phyloP scores from a whole-genome alignment of 1,140 invertebrate species.

The Zaprionus ghesquierei region DNA sequence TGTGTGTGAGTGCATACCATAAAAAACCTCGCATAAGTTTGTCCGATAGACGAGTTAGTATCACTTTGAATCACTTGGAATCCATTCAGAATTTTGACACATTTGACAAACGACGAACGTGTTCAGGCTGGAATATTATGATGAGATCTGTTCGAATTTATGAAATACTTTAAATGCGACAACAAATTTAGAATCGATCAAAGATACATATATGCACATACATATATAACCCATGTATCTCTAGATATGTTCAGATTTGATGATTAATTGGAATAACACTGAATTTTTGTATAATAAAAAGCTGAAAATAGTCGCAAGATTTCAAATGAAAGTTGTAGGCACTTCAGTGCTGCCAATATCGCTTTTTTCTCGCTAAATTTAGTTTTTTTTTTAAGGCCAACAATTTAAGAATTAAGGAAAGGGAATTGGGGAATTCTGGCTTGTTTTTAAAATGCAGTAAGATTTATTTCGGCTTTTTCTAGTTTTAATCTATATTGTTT shows the following conservation, averaged over 20 bases:
- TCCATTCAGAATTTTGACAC: background rate
- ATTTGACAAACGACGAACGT: slow-evolving; percentile 9
- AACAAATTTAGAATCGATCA: slow-evolving; percentile 6
- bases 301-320: too few species aligned
- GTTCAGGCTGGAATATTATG: slow-evolving; percentile 3
- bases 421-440: too few species aligned
- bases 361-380: too few species aligned
- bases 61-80: background rate
- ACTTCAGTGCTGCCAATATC: too few species aligned
- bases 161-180: slow-evolving; percentile 36
- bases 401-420: too few species aligned
- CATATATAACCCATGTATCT: slow-evolving; percentile 5
- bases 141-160: slow-evolving; percentile 47
- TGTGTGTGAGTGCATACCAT: background rate
- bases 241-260: slow-evolving; percentile 33
- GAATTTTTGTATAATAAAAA: slow-evolving; percentile 20
- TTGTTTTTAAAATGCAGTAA: too few species aligned
- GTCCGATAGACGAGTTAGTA: too few species aligned
- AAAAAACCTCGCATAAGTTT: background rate
- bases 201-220: slow-evolving; percentile 11
- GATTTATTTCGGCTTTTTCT: too few species aligned
- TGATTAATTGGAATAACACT: slow-evolving; percentile 41
- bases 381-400: too few species aligned
- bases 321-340: too few species aligned
- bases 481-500: too few species aligned